phyloP scores from a whole-genome alignment of 2,113 vertebrate species.

The Ameiurus melas region DNA sequence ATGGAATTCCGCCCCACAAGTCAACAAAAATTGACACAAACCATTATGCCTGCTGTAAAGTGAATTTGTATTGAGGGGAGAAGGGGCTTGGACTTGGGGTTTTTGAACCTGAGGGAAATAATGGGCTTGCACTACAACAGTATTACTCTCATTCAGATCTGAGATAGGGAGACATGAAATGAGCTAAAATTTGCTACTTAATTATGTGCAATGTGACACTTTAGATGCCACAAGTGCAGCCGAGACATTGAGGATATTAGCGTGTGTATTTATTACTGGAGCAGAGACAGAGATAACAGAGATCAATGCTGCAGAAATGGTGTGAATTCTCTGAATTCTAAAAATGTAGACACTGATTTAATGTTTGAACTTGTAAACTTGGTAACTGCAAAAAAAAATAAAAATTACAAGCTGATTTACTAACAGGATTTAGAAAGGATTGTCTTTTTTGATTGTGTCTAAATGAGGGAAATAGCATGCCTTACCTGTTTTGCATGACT shows the following conservation, averaged over 20 bases:
- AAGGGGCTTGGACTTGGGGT: neutral
- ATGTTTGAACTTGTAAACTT: neutral
- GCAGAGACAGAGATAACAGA: neutral
- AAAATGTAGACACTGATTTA: neutral
- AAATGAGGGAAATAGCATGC: neutral
- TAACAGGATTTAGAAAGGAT: neutral
- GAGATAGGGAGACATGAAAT: slow-evolving; percentile 13
- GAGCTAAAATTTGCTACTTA: neutral
- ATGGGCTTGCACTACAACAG: slow-evolving; percentile 20
- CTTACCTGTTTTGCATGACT: neutral
- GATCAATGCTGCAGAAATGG: neutral
- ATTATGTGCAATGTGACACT: neutral
- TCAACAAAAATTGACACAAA: slow-evolving; percentile 49
- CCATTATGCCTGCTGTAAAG: slow-evolving; percentile 25
- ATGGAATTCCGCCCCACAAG: slow-evolving; percentile 24
- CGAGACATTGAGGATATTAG: neutral
- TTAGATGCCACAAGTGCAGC: neutral
- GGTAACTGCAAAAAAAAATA: neutral
- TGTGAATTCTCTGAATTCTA: neutral
- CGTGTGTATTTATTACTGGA: neutral
- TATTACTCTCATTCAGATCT: slow-evolving; percentile 14
- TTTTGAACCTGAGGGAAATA: slow-evolving; percentile 27
- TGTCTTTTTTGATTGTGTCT: neutral
- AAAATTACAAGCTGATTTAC: neutral
- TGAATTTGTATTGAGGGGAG: slow-evolving; percentile 27